Percentiles rank a stretch among this genome's conserved stretches.
phyloP scores from a whole-genome alignment of 2,113 vertebrate species.

The Sigmodon hispidus region DNA sequence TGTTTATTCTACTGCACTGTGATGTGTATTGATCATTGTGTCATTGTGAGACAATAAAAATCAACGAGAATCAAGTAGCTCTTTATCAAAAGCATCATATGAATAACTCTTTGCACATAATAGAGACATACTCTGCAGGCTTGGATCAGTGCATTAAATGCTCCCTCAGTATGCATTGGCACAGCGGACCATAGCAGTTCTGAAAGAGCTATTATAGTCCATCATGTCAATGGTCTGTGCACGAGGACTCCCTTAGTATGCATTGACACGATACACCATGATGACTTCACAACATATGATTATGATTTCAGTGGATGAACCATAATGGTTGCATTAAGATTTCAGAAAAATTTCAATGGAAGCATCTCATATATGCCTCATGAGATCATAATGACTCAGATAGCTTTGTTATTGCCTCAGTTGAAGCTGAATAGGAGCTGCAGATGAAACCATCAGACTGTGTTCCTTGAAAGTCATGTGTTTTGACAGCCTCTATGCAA shows the following conservation, averaged over 20 bases:
- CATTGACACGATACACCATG: slow-evolving; percentile 75
- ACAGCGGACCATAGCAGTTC: slow-evolving; percentile 77
- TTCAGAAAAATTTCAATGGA: slow-evolving; percentile 78
- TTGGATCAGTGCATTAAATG: slow-evolving; percentile 79
- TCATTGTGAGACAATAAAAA: slow-evolving; percentile 74
- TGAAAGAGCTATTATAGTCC: slow-evolving; percentile 76
- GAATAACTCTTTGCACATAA: slow-evolving; percentile 59
- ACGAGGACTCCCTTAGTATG: slow-evolving; percentile 78
- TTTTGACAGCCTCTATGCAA: not conserved
- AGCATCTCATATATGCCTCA: slow-evolving; percentile 69
- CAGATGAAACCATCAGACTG: not conserved
- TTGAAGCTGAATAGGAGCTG: slow-evolving; percentile 13
- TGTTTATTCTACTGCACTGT: slow-evolving; percentile 49
- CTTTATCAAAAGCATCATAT: slow-evolving; percentile 80
- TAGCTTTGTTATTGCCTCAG: slow-evolving; percentile 58
- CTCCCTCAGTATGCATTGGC: slow-evolving; percentile 79
- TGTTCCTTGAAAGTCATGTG: slow-evolving; percentile 47
- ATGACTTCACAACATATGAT: slow-evolving; percentile 68
- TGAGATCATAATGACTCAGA: slow-evolving; percentile 76
- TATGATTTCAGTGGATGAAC: slow-evolving; percentile 76
- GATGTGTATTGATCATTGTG: slow-evolving; percentile 70
- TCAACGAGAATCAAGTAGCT: slow-evolving; percentile 70
- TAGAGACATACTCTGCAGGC: slow-evolving; percentile 69
- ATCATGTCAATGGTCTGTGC: slow-evolving; percentile 82
- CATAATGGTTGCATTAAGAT: slow-evolving; percentile 79